Evolutionary conservation across 1,140 invertebrate genomes (phyloP), one percentile per base, ranked within the genome.

Genomic region (Diachasmimorpha longicaudata): DNA sequence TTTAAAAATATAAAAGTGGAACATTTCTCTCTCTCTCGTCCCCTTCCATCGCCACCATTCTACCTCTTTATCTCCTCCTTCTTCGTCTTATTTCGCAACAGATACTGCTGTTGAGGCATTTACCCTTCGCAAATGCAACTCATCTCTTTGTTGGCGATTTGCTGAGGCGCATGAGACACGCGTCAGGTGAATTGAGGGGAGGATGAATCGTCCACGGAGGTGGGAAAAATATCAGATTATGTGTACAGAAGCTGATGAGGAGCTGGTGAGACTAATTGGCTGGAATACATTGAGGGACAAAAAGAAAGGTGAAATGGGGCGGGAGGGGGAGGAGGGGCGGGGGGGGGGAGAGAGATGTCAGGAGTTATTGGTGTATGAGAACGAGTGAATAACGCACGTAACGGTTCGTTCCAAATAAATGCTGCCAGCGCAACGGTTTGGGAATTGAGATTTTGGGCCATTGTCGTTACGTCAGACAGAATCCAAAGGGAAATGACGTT

Each of bases 1-100:
- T 42, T 84, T 82, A 84, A 82, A 84, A 81, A 83, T 83, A 84
- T 70, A 79, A 68, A 85, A 85, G 83, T 85, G 72, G 83, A 84
- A 81, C 83, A 82, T 71, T 48, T 69, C 69, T 77, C 78, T 77
- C 42, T 46, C n/a, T 31, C 31, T 31, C 52, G 10, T 23, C 21
- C 13, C 39, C 23, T 31, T 6, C 31, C 31, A 6, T 6, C 6
- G 31, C 31, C 31, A 6, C 31, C 31, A 31, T 31, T 3, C 31
- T 31, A 2, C 31, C 31, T 31, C 31, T 31, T 31, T 31, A 2
- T 31, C 31, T 11, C 31, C 36, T 77, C n/a, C 19, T 42, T 37
- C 52, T 21, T 67, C n/a, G n/a, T n/a, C 39, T 72, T 58, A 48
- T 63, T 70, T 21, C 21, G 16, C 23, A 14, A 19, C 16, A 25